These are phyloP conservation scores for Xiphophorus couchianus DNA, from an alignment of 2,113 vertebrate genomes.

Conservation along the genomic window DNA sequence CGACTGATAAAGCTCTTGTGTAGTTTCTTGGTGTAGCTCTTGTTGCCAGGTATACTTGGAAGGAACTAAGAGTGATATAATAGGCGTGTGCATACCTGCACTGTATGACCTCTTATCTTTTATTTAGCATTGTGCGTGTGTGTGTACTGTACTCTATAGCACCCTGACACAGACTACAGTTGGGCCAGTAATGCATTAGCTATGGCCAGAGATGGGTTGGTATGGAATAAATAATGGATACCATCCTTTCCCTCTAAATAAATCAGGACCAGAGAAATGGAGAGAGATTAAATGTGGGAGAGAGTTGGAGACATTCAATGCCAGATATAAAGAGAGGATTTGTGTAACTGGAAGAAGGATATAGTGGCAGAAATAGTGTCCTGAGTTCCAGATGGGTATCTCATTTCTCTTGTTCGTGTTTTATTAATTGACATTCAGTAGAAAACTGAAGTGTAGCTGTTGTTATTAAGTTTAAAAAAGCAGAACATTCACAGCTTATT, in stretches of 20 bases:
- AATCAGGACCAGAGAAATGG: constrained; percentile 74
- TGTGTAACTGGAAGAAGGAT: constrained; percentile 49
- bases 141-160: constrained; percentile 55
- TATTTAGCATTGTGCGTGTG: constrained; percentile 8
- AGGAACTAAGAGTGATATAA: constrained; percentile 49
- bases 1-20: not conserved
- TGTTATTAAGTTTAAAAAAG: not conserved
- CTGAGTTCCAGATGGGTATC: constrained; percentile 49
- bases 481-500: not conserved
- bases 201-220: constrained; percentile 63
- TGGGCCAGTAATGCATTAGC: constrained; percentile 66
- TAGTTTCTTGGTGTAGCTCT: constrained; percentile 6
- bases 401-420: not conserved
- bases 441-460: not conserved
- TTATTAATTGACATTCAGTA: not conserved
- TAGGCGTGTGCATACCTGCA: constrained; percentile 58
- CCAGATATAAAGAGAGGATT: constrained; percentile 43
- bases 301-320: constrained; percentile 60
- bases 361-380: constrained; percentile 33
- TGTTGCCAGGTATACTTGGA: constrained; percentile 56
- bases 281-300: constrained; percentile 67
- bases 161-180: constrained; percentile 56
- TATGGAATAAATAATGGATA: constrained; percentile 80
- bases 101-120: constrained; percentile 49
- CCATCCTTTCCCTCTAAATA: constrained; percentile 75